These are phyloP conservation scores for Hippocampus zosterae DNA, from an alignment of 2,113 vertebrate genomes.

Conservation along the genomic window DNA sequence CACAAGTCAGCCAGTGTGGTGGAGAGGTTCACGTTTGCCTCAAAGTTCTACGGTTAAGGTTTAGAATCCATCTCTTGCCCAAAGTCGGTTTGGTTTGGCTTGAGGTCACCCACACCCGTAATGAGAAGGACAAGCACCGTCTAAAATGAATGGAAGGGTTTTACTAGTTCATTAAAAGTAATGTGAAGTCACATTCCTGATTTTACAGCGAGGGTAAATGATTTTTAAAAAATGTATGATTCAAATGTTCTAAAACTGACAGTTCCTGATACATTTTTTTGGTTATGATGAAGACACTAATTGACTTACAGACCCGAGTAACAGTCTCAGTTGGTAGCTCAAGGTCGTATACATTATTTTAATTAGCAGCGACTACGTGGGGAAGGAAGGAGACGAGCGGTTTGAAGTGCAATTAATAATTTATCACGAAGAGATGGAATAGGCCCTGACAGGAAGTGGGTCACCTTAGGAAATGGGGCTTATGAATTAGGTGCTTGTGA, in stretches of 20 bases:
- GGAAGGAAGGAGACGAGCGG: background rate
- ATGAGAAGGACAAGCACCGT: background rate
- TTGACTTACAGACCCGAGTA: slow-evolving; percentile 3
- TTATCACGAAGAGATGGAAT: background rate
- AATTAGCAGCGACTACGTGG: background rate
- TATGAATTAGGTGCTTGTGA: slow-evolving; percentile 1
- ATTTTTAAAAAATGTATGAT: no score
- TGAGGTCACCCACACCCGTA: background rate
- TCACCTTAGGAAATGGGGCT: slow-evolving; percentile 1
- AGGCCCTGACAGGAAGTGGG: slow-evolving; percentile 1
- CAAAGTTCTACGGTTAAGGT: no score
- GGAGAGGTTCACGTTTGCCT: no score
- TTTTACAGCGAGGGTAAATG: background rate
- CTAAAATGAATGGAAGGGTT: background rate
- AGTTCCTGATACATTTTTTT: background rate
- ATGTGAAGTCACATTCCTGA: background rate
- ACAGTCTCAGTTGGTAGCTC: background rate
- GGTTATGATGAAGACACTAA: background rate
- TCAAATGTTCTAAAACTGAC: background rate
- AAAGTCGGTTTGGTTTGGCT: background rate
- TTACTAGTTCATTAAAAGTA: background rate
- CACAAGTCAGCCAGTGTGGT: no score
- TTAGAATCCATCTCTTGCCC: background rate
- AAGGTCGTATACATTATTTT: background rate
- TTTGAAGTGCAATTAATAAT: slow-evolving; percentile 8